Percentiles rank a stretch among this genome's conserved stretches.
Evolutionary conservation across 2,888 invertebrate genomes (phyloP).

Genomic region (Pherbina coryleti): DNA sequence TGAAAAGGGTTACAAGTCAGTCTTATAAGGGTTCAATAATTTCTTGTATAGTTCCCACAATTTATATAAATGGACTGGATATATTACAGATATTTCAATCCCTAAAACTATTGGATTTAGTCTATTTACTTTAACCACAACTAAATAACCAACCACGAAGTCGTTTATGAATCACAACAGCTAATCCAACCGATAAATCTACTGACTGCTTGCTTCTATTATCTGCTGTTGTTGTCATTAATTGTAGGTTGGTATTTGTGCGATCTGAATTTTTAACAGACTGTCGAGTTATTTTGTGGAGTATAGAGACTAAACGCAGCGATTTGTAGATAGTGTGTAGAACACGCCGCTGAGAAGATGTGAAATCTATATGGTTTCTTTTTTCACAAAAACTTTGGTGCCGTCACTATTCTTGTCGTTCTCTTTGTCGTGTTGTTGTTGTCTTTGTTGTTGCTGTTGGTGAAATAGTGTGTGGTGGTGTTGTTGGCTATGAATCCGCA

Average conservation of each 20-base stretch:
- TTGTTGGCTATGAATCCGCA: background rate
- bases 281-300: background rate
- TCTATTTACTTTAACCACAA: background rate
- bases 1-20: too few species aligned
- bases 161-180: background rate
- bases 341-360: background rate
- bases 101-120: background rate
- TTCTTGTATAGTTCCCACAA: too few species aligned
- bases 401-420: background rate
- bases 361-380: conserved; percentile 12
- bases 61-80: too few species aligned
- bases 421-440: too few species aligned
- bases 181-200: background rate
- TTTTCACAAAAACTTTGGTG: too few species aligned
- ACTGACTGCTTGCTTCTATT: background rate
- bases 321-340: background rate
- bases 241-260: conserved; percentile 4
- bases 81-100: background rate
- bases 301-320: background rate
- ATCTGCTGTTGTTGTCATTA: background rate
- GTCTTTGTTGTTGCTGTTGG: background rate
- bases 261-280: conserved; percentile 4
- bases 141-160: background rate
- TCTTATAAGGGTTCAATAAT: too few species aligned
- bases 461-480: background rate